A percentile compares a stretch with the other conserved stretches of the same genome.
These are phyloP conservation scores for Dreissena rostriformis DNA, from an alignment of 1,140 invertebrate genomes.

Conservation along the genomic window DNA sequence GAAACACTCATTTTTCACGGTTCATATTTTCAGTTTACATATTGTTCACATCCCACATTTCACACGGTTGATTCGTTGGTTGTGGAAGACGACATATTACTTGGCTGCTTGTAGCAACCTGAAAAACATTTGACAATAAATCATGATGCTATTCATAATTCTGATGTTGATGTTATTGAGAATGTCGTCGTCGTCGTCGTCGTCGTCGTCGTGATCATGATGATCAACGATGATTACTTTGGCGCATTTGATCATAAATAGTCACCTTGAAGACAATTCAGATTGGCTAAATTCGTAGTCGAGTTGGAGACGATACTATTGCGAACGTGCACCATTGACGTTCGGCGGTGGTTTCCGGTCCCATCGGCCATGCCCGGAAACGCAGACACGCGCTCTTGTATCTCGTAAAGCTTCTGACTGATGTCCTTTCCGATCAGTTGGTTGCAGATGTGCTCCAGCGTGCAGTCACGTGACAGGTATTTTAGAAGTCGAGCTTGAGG, in stretches of 20 bases:
- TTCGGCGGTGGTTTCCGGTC: conserved; percentile 32
- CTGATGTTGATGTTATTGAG: no score
- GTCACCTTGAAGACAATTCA: conserved; percentile 54
- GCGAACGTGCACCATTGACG: conserved; percentile 58
- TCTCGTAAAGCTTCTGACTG: conserved; percentile 89
- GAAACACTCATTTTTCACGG: no score
- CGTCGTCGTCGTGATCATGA: no score
- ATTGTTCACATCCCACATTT: no score
- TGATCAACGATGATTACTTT: no score
- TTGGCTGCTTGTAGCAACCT: no score
- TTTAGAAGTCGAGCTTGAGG: conserved; percentile 87
- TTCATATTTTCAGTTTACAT: no score
- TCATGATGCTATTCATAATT: no score
- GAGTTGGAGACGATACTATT: conserved; percentile 56
- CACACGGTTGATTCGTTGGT: no score
- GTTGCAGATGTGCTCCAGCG: conserved; percentile 88
- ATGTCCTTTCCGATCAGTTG: conserved; percentile 94
- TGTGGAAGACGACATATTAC: no score
- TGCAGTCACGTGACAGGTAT: conserved; percentile 87
- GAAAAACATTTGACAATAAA: no score
- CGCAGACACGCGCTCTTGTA: conserved; percentile 59
- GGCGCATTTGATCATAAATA: not conserved
- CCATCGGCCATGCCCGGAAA: conserved; percentile 36
- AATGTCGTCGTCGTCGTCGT: no score
- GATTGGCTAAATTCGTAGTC: conserved; percentile 41